Evolutionary conservation across 2,888 invertebrate species (phyloP).

Genomic region (Cephus sareptanus): DNA sequence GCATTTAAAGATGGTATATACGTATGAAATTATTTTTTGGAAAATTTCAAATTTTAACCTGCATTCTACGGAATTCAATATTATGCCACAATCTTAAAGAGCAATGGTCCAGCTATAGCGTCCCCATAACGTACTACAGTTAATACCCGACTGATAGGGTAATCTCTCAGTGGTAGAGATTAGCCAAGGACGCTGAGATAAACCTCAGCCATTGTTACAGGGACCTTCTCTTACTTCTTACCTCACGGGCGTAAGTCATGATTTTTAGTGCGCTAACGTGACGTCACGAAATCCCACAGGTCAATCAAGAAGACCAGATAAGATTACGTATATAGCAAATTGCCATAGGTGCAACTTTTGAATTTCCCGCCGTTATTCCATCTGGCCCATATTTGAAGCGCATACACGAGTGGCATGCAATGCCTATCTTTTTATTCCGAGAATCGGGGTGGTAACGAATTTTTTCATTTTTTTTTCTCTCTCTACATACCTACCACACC

Average conservation of each 20-base stretch:
- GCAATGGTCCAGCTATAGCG: background rate
- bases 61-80: background rate
- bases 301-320: constrained; percentile 20
- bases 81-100: background rate
- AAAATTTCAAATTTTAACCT: background rate
- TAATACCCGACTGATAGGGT: constrained; percentile 49
- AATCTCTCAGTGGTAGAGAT: constrained; percentile 60
- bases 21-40: background rate
- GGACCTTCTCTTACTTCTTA: constrained; percentile 32
- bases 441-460: background rate
- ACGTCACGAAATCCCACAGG: constrained; percentile 30
- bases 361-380: background rate
- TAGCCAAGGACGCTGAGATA: constrained; percentile 65
- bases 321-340: background rate
- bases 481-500: background rate
- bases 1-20: background rate
- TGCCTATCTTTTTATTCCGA: background rate
- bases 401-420: background rate
- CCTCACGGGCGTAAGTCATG: constrained; percentile 2
- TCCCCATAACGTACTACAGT: constrained; percentile 17
- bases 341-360: background rate
- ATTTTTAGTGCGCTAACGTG: constrained; percentile 25
- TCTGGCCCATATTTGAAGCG: background rate
- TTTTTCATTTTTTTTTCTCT: background rate
- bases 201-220: constrained; percentile 50